Base-by-base conservation (phyloP, 2,113 vertebrate genomes). In the Centropus unirufus region DNA sequence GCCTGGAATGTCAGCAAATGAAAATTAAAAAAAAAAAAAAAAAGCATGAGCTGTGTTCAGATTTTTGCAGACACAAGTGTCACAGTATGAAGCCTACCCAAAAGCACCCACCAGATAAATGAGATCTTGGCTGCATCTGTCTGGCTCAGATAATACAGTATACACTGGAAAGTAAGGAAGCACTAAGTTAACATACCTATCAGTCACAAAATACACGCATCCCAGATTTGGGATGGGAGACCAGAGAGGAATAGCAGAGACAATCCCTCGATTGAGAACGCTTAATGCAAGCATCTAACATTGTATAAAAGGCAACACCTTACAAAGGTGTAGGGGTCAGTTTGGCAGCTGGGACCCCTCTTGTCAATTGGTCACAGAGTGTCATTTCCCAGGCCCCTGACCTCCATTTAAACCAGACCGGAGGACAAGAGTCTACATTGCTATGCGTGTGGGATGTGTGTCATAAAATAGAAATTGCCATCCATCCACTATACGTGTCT, bases 241-340 rank as follows among this genome's bases (percentile, higher is more conserved):
- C 7, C 10, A 78, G 55, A 55, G 15, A 11, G 39, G 22, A 47
- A 54, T 11, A 63, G 17, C 17, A 69, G 30, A 74, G 12, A 39
- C 30, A 36, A 4, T 18, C 30, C 9, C 29, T 14, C 6, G 32
- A 15, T 3, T 6, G 9, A 27, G 9, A 76, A 44, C 0, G 1
- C 14, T 40, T 24, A 40, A 57, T 18, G 24, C 24, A 72, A 24
- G 23, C 14, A 44, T 7, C 14, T 34, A 20, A 24, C 23, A 23
- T 11, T 1, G 1, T 11, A 4, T 69, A n/a, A 61, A 75, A 69
- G 20, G 23, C 27, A 40, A 34, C 2, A 39, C 20, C 19, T 52
- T 27, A 21, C 2, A 1, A 42, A 29, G 4, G 29, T 14, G 3
- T 9, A 63, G 11, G 8, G 12, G 1, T 12, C 18, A n/a, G 12